A percentile compares a stretch with the other conserved stretches of the same genome.
Evolutionary conservation across 2,113 vertebrate genomes (phyloP).

Genomic region (Archilochus colubris): DNA sequence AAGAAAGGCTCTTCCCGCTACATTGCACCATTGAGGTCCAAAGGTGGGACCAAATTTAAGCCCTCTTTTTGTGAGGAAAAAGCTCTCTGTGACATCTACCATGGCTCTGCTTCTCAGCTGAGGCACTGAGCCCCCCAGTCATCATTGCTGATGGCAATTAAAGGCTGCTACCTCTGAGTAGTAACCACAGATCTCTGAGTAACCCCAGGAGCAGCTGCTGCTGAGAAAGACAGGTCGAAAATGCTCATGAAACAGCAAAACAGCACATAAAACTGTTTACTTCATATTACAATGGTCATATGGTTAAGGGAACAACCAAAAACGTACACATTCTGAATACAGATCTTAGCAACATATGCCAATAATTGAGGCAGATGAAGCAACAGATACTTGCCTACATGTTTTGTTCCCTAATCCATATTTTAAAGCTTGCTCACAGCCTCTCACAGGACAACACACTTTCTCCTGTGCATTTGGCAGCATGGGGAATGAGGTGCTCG

Average conservation of each 20-base stretch:
- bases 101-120: not conserved
- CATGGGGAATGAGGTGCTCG: not conserved
- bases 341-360: not conserved
- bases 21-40: not conserved
- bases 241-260: not conserved
- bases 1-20: no score
- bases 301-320: not conserved
- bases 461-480: not conserved
- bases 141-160: no score
- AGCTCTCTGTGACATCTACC: not conserved
- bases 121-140: not conserved
- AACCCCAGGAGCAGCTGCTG: not conserved
- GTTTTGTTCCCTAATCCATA: not conserved
- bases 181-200: not conserved
- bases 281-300: not conserved
- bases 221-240: not conserved
- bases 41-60: not conserved
- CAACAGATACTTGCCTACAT: not conserved
- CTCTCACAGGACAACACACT: not conserved
- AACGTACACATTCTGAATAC: not conserved
- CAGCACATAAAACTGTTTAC: rapidly evolving
- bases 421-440: not conserved
- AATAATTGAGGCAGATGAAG: not conserved
- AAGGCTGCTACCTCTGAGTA: not conserved
- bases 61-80: not conserved